phyloP scores from a whole-genome alignment of 2,113 vertebrate species.

The Leucopsar rothschildi region DNA sequence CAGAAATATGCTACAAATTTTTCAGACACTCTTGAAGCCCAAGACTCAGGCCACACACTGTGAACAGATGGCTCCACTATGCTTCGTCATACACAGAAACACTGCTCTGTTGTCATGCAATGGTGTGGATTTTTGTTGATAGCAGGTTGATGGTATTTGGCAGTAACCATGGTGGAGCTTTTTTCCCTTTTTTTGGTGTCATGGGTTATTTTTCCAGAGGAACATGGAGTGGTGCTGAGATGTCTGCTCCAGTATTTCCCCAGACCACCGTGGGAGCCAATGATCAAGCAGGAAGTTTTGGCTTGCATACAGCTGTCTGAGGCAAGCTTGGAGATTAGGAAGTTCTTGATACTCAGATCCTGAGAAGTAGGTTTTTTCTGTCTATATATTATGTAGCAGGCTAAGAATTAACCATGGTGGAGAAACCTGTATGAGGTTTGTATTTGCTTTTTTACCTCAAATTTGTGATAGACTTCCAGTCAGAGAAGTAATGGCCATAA shows the following conservation, averaged over 20 bases:
- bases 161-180: background rate
- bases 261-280: background rate
- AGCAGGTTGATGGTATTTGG: slow-evolving; percentile 2
- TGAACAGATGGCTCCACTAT: background rate
- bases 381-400: background rate
- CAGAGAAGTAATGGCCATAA: background rate
- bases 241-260: background rate
- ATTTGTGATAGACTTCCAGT: background rate
- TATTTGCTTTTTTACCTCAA: background rate
- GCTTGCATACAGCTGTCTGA: background rate
- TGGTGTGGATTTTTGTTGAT: background rate
- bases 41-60: background rate
- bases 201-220: background rate
- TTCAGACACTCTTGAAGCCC: background rate
- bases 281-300: background rate
- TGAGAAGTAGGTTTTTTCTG: background rate
- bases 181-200: background rate
- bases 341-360: background rate
- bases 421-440: background rate
- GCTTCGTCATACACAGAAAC: background rate
- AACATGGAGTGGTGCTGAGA: background rate
- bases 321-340: background rate
- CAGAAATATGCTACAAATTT: slow-evolving; percentile 5
- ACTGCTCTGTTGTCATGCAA: background rate
- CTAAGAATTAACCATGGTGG: background rate